A percentile compares a stretch with the other conserved stretches of the same genome.
phyloP scores from a whole-genome alignment of 1,140 invertebrate species.

The Drosophila pseudoobscura region DNA sequence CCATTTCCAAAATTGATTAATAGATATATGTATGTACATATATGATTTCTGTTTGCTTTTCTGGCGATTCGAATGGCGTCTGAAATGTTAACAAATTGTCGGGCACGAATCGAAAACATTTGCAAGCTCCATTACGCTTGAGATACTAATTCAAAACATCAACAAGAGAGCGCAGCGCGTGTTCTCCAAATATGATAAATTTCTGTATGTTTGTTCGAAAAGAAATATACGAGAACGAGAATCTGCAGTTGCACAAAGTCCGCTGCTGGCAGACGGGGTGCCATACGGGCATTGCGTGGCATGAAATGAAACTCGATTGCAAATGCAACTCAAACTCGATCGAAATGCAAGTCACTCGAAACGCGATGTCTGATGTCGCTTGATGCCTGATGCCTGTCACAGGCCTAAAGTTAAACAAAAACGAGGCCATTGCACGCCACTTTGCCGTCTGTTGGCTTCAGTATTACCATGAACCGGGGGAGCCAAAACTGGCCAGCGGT shows the following conservation, averaged over 20 bases:
- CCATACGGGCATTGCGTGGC: conserved; percentile 3
- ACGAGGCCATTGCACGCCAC: conserved; percentile 49
- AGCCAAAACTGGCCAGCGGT: conserved; percentile 33
- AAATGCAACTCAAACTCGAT: conserved; percentile 28
- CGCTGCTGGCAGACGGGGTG: background rate
- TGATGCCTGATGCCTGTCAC: conserved; percentile 47
- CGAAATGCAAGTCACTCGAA: conserved; percentile 33
- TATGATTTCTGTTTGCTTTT: too few relatives aligned
- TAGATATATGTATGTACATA: background rate
- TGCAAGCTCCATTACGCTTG: conserved; percentile 20
- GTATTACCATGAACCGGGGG: conserved; percentile 41
- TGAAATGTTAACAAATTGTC: conserved; percentile 5
- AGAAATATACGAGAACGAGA: conserved; percentile 16
- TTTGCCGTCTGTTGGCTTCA: conserved; percentile 40
- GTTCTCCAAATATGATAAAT: conserved; percentile 16
- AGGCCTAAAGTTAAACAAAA: conserved; percentile 33
- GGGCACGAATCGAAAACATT: conserved; percentile 39
- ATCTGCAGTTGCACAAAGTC: conserved; percentile 26
- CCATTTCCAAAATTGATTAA: conserved; percentile 4
- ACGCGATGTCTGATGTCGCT: conserved; percentile 1
- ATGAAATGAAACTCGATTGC: conserved; percentile 32
- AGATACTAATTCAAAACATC: conserved; percentile 38
- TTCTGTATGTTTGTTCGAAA: background rate
- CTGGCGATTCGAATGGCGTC: too few relatives aligned
- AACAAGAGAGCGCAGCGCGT: conserved; percentile 20